phyloP scores from a whole-genome alignment of 2,113 vertebrate genomes.

The Cyanistes caeruleus region DNA sequence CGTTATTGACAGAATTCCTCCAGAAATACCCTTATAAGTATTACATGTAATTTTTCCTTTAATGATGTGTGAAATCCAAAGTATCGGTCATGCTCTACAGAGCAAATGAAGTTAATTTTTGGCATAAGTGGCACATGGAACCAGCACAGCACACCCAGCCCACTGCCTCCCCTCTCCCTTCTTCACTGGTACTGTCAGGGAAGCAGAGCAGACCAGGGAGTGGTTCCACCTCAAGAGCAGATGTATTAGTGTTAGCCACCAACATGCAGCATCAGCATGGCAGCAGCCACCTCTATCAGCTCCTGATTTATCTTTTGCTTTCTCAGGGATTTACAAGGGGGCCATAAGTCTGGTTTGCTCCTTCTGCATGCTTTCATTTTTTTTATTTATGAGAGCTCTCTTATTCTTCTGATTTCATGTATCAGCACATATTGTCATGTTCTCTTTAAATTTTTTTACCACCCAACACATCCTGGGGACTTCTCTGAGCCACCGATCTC shows the following conservation, averaged over 20 bases:
- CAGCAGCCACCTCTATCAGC: background rate
- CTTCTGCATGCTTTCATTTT: background rate
- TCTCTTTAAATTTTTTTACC: background rate
- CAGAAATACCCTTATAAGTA: background rate
- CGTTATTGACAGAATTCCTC: background rate
- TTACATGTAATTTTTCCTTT: background rate
- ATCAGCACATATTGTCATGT: background rate
- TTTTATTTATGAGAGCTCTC: background rate
- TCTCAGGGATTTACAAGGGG: background rate
- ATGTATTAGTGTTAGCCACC: fast-evolving
- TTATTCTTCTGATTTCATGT: background rate
- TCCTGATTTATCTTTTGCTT: background rate
- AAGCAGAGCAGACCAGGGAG: background rate
- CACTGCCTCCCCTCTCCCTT: background rate
- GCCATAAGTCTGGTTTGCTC: background rate
- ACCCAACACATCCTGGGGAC: fast-evolving
- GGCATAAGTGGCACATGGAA: background rate
- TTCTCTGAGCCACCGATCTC: background rate
- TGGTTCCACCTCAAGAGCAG: background rate
- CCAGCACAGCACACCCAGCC: background rate
- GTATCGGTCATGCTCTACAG: background rate
- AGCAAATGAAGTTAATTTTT: background rate
- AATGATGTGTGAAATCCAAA: background rate
- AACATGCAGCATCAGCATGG: background rate
- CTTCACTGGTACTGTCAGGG: background rate